Evolutionary conservation across 2,888 invertebrate species (phyloP), one percentile per base, ranked within the genome.

Genomic region (Caenorhabditis panamensis): DNA sequence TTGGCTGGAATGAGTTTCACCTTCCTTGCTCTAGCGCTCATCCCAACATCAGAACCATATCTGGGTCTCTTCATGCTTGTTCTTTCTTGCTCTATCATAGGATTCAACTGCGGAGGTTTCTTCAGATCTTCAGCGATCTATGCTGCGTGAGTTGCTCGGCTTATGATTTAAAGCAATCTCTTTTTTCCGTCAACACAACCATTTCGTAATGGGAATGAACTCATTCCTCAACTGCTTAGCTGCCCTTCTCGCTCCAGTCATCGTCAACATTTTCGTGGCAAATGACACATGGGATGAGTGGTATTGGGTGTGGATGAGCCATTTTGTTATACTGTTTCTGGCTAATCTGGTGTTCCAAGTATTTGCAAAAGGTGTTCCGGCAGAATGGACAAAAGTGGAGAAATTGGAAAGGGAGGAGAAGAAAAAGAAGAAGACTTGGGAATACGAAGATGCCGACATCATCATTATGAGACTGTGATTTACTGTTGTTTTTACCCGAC

Each of bases 91-190:
- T 78, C 82, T 2, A 84, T 84, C 24, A 78, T 84, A 4, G 84
- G 84, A 31, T 84, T 84, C 81, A 84, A 84, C 28, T 84, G 84
- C 49, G 84, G 84, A 13, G 84, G 80, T 1, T 84, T 84, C 66
- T 84, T 84, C 72, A 66, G 80, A 62, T 63, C 67, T 24, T 82
- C 84, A 0, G 80, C 82, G 2, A 80, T 84, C 11, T 80, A 82
- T 68, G 84, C 84, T 11, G 77, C 78, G 84, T 84, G n/a, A 79
- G 82, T 77, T 41, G 16, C 2, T 41, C 1, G 3, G 13, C 9
- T 9, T 6, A 9, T 31, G 16, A 37, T 1, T 2, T 22, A 61
- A 18, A 22, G 16, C 22, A 26, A 22, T 22, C 26, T 41, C 16
- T 64, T 1, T 13, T 76, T 80, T 26, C 71, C 80, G 84, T 9